Base-by-base conservation (phyloP, 2,888 invertebrate species). In the Allophyes oxyacanthae region DNA sequence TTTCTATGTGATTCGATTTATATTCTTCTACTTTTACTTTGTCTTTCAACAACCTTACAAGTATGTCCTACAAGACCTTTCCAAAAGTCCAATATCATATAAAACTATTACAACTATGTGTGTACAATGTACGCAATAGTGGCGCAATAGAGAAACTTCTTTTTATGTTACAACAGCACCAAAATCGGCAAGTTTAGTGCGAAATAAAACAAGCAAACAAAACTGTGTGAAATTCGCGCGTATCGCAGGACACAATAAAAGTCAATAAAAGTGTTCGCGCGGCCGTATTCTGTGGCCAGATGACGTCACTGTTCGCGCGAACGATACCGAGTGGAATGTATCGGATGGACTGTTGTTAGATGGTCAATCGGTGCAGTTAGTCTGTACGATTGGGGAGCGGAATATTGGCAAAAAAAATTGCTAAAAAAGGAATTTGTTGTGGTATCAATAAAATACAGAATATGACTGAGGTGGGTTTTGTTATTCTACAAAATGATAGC, bases 201-300 rank as follows among this genome's bases (percentile, higher is more conserved):
- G 15, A 42, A 46, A 45, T 57, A 42, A 43, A 57, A 37, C 30
- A 46, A 25, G 25, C 28, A 8, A 43, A 33, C 14, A 14, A 30
- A 51, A 34, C 15, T 9, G 41, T 13, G 41, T 6, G 32, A 41
- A 28, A 33, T 28, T 28, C 41, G 13, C 42, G 33, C 42, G 30
- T 30, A 9, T 5, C 26, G 26, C 54, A 26, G 46, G 36, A 46
- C 26, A 30, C 57, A 30, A 59, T 49, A 38, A 28, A 45, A 50
- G 38, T 40, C 30, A 41, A 28, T 10, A 20, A 1, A 26, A 30
- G 13, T 34, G n/a, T 41, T 28, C 4, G 5, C 28, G 14, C 33
- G 10, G 28, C 4, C n/a, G 0, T 36, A 45, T 51, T 33, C 28
- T 32, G 5, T 20, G 28, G 26, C 26, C 14, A 6, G 1, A 45